Percentiles rank a stretch among this genome's conserved stretches.
These are phyloP conservation scores for Ramphastos sulfuratus DNA, from an alignment of 2,113 vertebrate genomes.

Conservation along the genomic window DNA sequence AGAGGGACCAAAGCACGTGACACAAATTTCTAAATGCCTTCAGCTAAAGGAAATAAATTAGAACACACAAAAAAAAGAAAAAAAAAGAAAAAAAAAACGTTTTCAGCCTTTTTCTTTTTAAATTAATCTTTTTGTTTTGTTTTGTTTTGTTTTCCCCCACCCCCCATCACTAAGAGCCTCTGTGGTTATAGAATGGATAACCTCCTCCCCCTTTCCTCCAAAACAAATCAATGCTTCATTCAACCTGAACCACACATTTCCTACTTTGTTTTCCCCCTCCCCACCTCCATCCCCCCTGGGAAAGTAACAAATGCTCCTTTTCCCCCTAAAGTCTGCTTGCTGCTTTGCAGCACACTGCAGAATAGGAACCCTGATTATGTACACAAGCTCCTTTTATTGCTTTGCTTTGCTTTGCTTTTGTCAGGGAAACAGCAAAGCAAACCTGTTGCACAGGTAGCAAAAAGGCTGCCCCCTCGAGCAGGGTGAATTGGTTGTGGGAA, in stretches of 20 bases:
- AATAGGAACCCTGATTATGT: not conserved
- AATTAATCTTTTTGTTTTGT: not conserved
- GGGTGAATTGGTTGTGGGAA: no score
- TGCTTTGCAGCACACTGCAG: slow-evolving; percentile 1
- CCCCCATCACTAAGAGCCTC: not conserved
- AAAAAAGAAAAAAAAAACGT: not conserved
- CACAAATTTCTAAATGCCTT: not conserved
- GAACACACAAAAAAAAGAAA: not conserved
- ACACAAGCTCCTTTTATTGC: not conserved
- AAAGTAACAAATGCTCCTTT: slow-evolving; percentile 17
- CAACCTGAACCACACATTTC: slow-evolving; percentile 31
- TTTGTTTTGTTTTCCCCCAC: not conserved
- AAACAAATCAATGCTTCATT: slow-evolving; percentile 45
- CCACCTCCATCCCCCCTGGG: not conserved
- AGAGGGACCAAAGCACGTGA: not conserved
- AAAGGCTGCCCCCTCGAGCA: not conserved
- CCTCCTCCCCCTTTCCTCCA: not conserved
- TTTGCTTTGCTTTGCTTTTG: not conserved
- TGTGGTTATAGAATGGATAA: not conserved
- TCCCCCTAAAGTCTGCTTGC: not conserved
- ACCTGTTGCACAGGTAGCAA: not conserved
- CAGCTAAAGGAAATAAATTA: not conserved
- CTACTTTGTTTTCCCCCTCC: not conserved
- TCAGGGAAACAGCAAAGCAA: not conserved
- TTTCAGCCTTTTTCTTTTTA: not conserved